Evolutionary conservation across 2,888 invertebrate genomes (phyloP).

Genomic region (Apoda limacodes): DNA sequence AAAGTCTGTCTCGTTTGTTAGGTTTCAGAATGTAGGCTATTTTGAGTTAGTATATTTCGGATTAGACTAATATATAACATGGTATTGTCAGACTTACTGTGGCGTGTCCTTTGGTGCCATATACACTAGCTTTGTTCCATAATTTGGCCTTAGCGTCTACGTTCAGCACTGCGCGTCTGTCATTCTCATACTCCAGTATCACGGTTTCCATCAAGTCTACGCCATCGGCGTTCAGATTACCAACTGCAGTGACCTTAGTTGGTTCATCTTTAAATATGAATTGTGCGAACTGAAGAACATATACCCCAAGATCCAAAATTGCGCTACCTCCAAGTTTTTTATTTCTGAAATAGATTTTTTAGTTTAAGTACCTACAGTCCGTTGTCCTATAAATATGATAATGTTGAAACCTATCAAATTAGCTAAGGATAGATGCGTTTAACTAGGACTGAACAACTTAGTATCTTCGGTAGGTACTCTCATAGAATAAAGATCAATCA

Average conservation of each 20-base stretch:
- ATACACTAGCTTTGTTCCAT: slow-evolving; percentile 72
- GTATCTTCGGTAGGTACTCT: too few relatives aligned
- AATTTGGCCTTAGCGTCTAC: slow-evolving; percentile 56
- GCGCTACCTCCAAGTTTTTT: slow-evolving; percentile 84
- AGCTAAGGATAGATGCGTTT: too few relatives aligned
- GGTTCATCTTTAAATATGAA: slow-evolving; percentile 80
- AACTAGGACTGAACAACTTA: too few relatives aligned
- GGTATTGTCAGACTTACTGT: too few relatives aligned
- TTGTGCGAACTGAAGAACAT: slow-evolving; percentile 78
- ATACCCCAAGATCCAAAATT: slow-evolving; percentile 82
- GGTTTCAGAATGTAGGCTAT: too few relatives aligned
- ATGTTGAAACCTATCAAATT: too few relatives aligned
- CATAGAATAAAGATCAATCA: too few relatives aligned
- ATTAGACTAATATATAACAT: too few relatives aligned
- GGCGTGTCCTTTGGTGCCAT: slow-evolving; percentile 75
- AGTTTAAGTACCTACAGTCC: too few relatives aligned
- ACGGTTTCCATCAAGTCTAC: slow-evolving; percentile 76
- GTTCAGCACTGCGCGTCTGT: slow-evolving; percentile 73
- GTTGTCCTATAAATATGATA: too few relatives aligned
- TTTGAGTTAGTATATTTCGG: too few relatives aligned
- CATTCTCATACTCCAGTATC: slow-evolving; percentile 71
- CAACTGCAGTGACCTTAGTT: slow-evolving; percentile 73
- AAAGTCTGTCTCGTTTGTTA: too few relatives aligned
- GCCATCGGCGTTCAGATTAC: slow-evolving; percentile 76
- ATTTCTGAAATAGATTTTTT: slow-evolving; percentile 55